Conservation (phyloP, 2,113 vertebrate species). For the Pholis gunnellus region DNA sequence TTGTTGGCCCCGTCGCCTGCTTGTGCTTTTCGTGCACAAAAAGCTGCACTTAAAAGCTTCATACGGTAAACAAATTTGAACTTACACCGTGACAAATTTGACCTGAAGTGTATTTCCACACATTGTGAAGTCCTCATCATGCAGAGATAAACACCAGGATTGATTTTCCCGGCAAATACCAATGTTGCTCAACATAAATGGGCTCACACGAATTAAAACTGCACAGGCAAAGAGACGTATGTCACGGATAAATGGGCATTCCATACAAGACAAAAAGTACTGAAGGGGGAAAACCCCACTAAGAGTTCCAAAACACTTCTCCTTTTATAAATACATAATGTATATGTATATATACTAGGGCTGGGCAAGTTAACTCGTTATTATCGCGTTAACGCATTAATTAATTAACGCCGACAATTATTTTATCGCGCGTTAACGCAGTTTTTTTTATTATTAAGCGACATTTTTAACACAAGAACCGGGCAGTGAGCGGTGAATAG, state of each 20-base stretch:
- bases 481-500: too few species aligned
- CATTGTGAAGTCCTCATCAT: slow-evolving; percentile 3
- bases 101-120: not conserved
- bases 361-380: too few species aligned
- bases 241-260: slow-evolving; percentile 25
- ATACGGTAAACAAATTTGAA: not conserved
- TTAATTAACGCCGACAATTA: too few species aligned
- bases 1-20: too few species aligned
- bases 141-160: not conserved
- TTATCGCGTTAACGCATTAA: too few species aligned
- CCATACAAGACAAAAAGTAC: slow-evolving; percentile 26
- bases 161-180: slow-evolving; percentile 43
- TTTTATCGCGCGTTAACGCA: too few species aligned
- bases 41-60: too few species aligned
- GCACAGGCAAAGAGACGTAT: not conserved
- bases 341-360: not conserved
- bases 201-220: not conserved
- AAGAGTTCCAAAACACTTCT: not conserved
- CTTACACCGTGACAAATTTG: not conserved
- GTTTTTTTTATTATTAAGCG: too few species aligned
- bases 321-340: not conserved
- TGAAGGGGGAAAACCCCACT: slow-evolving; percentile 39
- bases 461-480: too few species aligned
- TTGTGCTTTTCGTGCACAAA: too few species aligned
- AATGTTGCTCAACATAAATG: slow-evolving; percentile 47